phyloP scores from a whole-genome alignment of 2,113 vertebrate genomes.

The Chionodraco myersi region DNA sequence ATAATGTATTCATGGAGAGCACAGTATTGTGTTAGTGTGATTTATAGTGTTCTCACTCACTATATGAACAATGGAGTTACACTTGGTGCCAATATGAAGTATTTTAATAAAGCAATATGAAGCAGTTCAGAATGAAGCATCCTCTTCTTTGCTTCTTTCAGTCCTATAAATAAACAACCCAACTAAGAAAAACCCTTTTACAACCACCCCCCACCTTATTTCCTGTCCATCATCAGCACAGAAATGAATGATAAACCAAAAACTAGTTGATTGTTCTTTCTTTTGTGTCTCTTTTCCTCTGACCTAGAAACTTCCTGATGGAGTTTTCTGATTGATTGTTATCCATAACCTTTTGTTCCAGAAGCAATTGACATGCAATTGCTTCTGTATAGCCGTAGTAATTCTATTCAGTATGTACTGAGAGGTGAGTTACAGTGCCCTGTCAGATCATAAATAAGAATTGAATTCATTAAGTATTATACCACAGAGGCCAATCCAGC shows the following conservation, averaged over 20 bases:
- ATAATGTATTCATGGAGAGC: constrained; percentile 73
- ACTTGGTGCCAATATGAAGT: constrained; percentile 70
- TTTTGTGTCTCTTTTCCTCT: constrained; percentile 35
- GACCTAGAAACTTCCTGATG: constrained; percentile 61
- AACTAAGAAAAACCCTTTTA: constrained; percentile 34
- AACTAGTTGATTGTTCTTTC: constrained; percentile 9
- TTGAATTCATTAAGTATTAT: constrained; percentile 80
- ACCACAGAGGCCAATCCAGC: constrained; percentile 65
- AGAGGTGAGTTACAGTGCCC: constrained; percentile 69
- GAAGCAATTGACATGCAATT: constrained; percentile 75
- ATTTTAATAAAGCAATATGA: constrained; percentile 77
- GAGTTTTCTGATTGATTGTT: constrained; percentile 69
- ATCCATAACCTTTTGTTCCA: constrained; percentile 75
- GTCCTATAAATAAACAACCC: constrained; percentile 64
- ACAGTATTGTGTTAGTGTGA: constrained; percentile 60
- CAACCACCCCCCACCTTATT: constrained; percentile 25
- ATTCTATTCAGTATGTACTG: constrained; percentile 65
- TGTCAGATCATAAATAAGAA: constrained; percentile 82
- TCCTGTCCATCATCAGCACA: constrained; percentile 53
- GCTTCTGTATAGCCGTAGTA: constrained; percentile 64
- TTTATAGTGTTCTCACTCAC: constrained; percentile 67
- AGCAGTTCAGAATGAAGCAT: constrained; percentile 55
- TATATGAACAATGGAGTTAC: constrained; percentile 73
- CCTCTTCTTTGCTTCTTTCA: constrained; percentile 40
- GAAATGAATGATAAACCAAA: constrained; percentile 41